phyloP scores from a whole-genome alignment of 2,888 invertebrate species.

The Leptopterna dolabrata region DNA sequence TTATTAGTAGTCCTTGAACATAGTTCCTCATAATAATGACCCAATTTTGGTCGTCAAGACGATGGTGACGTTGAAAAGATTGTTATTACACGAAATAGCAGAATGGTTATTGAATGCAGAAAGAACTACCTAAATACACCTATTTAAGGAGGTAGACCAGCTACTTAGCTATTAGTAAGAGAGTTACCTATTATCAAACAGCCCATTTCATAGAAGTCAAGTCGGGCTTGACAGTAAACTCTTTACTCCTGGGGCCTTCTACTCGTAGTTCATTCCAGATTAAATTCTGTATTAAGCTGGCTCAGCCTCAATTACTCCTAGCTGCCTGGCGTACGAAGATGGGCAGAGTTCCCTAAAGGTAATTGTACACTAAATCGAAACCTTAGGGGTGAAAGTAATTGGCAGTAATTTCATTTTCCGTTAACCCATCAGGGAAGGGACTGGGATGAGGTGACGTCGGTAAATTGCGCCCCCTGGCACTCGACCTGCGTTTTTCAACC shows the following conservation, averaged over 20 bases:
- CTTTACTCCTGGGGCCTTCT: neutral
- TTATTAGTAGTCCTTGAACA: no score
- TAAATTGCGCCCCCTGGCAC: constrained; percentile 15
- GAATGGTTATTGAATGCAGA: no score
- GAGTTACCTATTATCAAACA: no score
- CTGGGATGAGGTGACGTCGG: neutral
- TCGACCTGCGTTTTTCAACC: neutral
- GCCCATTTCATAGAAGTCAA: neutral
- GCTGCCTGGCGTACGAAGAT: neutral
- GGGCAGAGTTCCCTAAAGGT: constrained; percentile 13
- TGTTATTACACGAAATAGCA: no score
- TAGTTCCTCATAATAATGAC: no score
- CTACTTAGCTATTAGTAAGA: no score
- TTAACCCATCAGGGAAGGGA: neutral
- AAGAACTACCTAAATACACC: no score
- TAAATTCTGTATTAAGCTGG: neutral
- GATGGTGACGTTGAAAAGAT: no score
- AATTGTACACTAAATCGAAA: constrained; percentile 39
- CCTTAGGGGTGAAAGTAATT: constrained; percentile 35
- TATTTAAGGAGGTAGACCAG: no score
- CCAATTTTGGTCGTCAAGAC: no score
- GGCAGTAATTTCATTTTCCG: constrained; percentile 38
- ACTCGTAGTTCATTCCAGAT: neutral
- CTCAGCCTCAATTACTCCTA: constrained; percentile 1
- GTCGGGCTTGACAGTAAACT: neutral